Base-by-base conservation (phyloP, 2,888 invertebrate species). In the Asteroscopus sphinx region DNA sequence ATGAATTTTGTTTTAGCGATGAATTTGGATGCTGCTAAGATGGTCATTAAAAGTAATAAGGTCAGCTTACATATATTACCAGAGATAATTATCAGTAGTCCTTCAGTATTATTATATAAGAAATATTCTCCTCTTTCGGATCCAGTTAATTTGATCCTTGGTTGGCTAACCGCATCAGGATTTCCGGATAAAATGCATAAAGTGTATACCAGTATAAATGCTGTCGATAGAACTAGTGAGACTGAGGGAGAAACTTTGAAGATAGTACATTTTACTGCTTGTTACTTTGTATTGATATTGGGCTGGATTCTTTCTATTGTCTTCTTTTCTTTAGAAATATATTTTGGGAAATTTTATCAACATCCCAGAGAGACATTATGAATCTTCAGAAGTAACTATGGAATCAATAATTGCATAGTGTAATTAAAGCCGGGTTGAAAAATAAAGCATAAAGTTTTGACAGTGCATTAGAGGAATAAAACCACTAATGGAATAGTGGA, bases 61-160 rank as follows among this genome's bases (percentile, higher is more conserved):
- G 59, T 81, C 9, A 61, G 67, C 0, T 68, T 90, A 35, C 84
- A 89, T 51, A 80, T 90, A 32, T 56, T 92, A 41, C 75, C 82
- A 0, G 76, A 87, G 49, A 80, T 57, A 53, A 62, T 93, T n/a
- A 53, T 85, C 0, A 73, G 58, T 12, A 83, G 80, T 51, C 92
- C 91, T 0, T 75, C 82, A 0, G 88, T 85, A 1, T 58, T 92
- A 69, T 92, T 86, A 74, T 90, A 88, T 28, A 92, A 92, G 65
- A 92, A 89, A 56, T 88, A 79, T 64, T 92, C 91, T 5, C 88
- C 90, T 2, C 73, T 93, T 3, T 73, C 52, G 0, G 51, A 68
- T 1, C 52, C 88, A 0, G 57, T 92, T 0, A 83, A 88, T 68
- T 28, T 48, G n/a, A 62, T 89, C 28, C 71, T 93, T 36, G 62